Evolutionary conservation across 2,797 vertebrate genomes (phyloP), one percentile per base, ranked within the genome.

Genomic region (Sciaenops ocellatus): DNA sequence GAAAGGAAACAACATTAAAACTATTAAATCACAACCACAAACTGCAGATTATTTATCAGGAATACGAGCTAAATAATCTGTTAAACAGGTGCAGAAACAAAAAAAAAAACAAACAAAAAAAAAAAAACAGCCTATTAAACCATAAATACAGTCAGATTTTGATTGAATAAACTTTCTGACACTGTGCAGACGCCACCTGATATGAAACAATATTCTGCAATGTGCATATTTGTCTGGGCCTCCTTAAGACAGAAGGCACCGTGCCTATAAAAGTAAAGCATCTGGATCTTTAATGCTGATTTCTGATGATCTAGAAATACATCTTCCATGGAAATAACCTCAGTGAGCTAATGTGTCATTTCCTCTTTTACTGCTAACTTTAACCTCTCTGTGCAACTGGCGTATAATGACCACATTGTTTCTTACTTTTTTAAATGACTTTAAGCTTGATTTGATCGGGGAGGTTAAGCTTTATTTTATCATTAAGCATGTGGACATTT

Each of bases 281-380:
- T 56, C 24, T 20, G 24, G 16, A 24, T n/a, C 18, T 57, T 24
- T 78, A 26, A 5, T 22, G 51, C 46, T 74, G 0, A 15, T 56
- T 78, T 60, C 48, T 60, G 13, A 34, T 30, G 3, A 69, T 73
- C 47, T 73, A 64, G 77, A 83, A 76, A 66, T 50, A 52, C 1
- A 3, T 67, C 28, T 26, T 54, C 2, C 44, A 60, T 44, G 30
- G 51, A 70, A 71, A 69, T 47, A 38, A 64, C 47, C n/a, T 6
- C 0, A 62, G 3, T 56, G 24, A 41, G 42, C n/a, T 22, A 5
- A 26, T 22, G 41, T 76, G 30, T 66, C 55, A 62, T 42, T 66
- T 79, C 30, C 46, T 69, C 51, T 48, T 61, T 65, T 78, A 55
- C 50, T 41, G 28, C 24, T 20, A 66, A 22, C 16, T 5, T 28